Evolutionary conservation across 2,888 invertebrate genomes (phyloP), one percentile per base, ranked within the genome.

Genomic region (Tenthredo livida): DNA sequence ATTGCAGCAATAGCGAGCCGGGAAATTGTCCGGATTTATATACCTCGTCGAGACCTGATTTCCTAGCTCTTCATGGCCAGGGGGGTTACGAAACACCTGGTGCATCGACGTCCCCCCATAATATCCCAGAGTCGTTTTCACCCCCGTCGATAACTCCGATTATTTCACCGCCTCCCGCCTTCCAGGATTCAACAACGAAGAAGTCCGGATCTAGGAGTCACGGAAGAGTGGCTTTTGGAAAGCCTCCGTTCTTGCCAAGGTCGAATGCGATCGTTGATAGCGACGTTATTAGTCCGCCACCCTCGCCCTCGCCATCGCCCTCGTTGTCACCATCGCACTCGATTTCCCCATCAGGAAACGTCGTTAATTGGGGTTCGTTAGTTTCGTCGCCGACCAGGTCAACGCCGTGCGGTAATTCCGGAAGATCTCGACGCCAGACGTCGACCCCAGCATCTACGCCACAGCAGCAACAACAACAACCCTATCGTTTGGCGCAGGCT

Each of bases 141-240:
- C 96, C 96, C 50, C 96, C 96, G 2, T 95, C 96, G n/a, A 93
- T 96, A 17, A 96, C 96, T 0, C 96, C 96, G 9, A 96, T 96
- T 86, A 95, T 96, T 75, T 96, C 96, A 21, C 96, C 96, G 12
- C 96, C 96, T 0, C 96, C 96, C 12, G 96, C 96, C 12, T 96
- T 96, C 90, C 96, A 96, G 90, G 96, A 96, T 88, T 93, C 93
- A 88, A 90, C 92, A 0, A 89, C 87, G 77, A 89, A 86, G 73
- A 87, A 88, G n/a, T 89, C 89, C 85, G 86, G 89, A 5, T 88
- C 89, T 12, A 89, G 89, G 25, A 75, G 88, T 0, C 80, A 85
- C 89, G 82, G 89, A 86, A 85, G 93, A 90, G 88, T 87, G 89
- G 75, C 91, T 92, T 94, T 94, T 86, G 94, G 93, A 0, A 95